These are phyloP conservation scores for Temnothorax longispinosus DNA, from an alignment of 1,140 invertebrate genomes.

Conservation along the genomic window DNA sequence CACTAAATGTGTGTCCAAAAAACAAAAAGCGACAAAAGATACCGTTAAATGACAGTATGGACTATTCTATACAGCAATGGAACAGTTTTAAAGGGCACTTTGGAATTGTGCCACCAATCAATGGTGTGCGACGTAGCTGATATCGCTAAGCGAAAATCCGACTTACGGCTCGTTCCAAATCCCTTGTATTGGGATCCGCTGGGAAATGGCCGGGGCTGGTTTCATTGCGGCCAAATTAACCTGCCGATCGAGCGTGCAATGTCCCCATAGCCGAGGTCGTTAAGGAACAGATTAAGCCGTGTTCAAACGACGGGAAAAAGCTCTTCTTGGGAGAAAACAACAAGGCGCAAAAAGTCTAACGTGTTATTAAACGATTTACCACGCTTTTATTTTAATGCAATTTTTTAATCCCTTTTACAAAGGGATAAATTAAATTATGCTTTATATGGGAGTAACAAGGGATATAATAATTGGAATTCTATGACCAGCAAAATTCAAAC, in stretches of 20 bases:
- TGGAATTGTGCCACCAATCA: constrained; percentile 82
- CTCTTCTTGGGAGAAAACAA: neutral
- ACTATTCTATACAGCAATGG: constrained; percentile 61
- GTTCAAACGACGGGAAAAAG: constrained; percentile 27
- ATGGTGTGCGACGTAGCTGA: constrained; percentile 77
- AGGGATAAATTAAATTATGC: neutral
- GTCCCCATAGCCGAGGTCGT: constrained; percentile 74
- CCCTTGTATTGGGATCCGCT: constrained; percentile 69
- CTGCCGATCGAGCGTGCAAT: constrained; percentile 75
- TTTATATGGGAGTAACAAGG: neutral
- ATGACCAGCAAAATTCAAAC: constrained; percentile 32
- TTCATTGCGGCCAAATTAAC: constrained; percentile 80
- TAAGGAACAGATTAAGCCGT: constrained; percentile 76
- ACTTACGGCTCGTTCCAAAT: constrained; percentile 72
- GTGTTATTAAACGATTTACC: constrained; percentile 38
- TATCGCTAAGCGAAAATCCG: constrained; percentile 78
- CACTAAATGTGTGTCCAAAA: neutral
- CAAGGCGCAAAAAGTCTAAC: neutral
- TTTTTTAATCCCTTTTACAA: neutral
- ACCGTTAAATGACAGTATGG: neutral
- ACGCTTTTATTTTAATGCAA: neutral
- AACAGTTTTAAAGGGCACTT: constrained; percentile 79
- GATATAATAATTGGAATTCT: constrained; percentile 28
- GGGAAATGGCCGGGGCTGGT: constrained; percentile 69
- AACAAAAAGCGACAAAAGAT: neutral